Evolutionary conservation across 2,113 vertebrate species (phyloP).

Genomic region (Empidonax traillii): DNA sequence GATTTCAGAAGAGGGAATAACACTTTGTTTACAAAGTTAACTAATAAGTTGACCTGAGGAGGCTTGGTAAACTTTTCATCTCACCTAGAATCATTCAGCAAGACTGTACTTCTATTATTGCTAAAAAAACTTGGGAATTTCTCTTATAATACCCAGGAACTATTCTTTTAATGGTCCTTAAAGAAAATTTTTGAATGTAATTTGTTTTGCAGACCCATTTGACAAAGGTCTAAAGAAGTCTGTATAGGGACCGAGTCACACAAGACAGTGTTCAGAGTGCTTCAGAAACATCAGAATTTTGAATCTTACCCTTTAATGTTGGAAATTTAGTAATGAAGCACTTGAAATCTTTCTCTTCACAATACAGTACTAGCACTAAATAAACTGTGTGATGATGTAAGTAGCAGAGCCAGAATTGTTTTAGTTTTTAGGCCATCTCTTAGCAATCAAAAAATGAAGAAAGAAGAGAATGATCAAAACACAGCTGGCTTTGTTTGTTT

Average conservation of each 20-base stretch:
- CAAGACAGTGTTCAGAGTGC: background rate
- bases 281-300: background rate
- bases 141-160: background rate
- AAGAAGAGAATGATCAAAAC: background rate
- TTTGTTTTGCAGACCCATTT: background rate
- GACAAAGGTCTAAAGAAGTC: background rate
- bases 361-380: background rate
- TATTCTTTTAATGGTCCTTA: background rate
- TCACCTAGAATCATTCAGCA: background rate
- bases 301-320: background rate
- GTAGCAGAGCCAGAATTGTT: background rate
- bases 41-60: background rate
- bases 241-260: accelerated
- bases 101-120: background rate
- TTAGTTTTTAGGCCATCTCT: background rate
- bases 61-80: background rate
- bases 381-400: background rate
- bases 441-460: background rate
- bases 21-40: background rate
- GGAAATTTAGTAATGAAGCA: background rate
- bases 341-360: background rate
- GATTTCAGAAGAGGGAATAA: background rate
- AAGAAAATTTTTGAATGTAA: background rate
- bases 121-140: background rate
- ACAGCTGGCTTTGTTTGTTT: background rate